Percentiles rank a stretch among this genome's conserved stretches.
Evolutionary conservation across 23 tunicate genomes (phyloP).

Genomic region (Clavelina lepadiformis): DNA sequence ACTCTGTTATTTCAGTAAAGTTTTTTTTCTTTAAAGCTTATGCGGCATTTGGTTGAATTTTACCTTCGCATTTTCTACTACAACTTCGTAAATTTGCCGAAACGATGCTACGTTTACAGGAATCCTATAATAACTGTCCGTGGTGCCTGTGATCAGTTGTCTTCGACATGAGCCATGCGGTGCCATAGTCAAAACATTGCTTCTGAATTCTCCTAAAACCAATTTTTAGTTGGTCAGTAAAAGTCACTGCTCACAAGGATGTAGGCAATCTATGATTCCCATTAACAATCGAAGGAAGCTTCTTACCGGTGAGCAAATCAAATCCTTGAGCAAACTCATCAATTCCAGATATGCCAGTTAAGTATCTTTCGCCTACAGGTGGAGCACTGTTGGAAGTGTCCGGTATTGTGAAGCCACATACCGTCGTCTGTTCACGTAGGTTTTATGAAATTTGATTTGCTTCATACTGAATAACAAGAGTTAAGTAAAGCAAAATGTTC

Average conservation of each 20-base stretch:
- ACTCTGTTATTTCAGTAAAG: not conserved
- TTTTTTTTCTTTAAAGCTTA: not conserved
- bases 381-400: slow-evolving; percentile 19
- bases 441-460: not conserved
- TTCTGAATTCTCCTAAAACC: slow-evolving; percentile 37
- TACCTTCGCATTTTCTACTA: slow-evolving; percentile 26
- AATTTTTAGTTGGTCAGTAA: too few relatives aligned
- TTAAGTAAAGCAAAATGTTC: too few relatives aligned
- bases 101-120: slow-evolving; percentile 78
- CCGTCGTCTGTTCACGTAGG: too few relatives aligned
- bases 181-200: slow-evolving; percentile 58
- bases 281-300: too few relatives aligned
- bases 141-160: slow-evolving; percentile 41
- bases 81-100: slow-evolving; percentile 42
- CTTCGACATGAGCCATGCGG: slow-evolving; percentile 77
- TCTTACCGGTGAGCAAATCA: slow-evolving; percentile 75
- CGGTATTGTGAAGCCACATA: slow-evolving; percentile 48
- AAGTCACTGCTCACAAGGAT: too few relatives aligned
- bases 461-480: too few relatives aligned
- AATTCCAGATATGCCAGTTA: slow-evolving; percentile 85
- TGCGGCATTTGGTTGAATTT: not conserved
- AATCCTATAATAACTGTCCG: slow-evolving; percentile 64
- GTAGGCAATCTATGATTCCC: too few relatives aligned
- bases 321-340: slow-evolving; percentile 68
- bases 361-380: slow-evolving; percentile 63